Evolutionary conservation across 2,888 invertebrate genomes (phyloP).

Genomic region (Sphecodes monilicornis): DNA sequence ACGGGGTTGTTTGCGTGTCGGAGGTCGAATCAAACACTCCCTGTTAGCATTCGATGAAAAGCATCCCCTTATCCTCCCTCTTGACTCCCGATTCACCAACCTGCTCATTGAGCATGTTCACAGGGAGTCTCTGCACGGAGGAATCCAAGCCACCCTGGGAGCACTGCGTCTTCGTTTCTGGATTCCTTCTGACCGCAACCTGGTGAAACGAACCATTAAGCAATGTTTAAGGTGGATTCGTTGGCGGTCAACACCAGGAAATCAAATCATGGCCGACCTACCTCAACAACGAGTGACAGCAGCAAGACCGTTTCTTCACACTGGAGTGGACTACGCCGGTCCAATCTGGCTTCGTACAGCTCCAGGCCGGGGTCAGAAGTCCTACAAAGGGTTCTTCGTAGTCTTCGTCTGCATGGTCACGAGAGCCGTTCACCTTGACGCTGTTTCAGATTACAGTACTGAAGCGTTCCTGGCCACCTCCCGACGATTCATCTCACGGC

Average conservation of each 20-base stretch:
- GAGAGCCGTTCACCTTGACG: background rate
- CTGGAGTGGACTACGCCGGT: constrained; percentile 6
- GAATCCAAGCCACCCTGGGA: background rate
- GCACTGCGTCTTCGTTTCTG: background rate
- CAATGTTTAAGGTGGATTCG: background rate
- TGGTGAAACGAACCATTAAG: background rate
- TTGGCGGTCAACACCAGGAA: background rate
- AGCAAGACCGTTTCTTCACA: background rate
- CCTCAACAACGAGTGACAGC: background rate
- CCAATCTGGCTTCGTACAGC: background rate
- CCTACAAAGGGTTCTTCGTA: no score
- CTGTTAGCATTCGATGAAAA: no score
- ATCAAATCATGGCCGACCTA: background rate
- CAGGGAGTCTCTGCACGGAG: background rate
- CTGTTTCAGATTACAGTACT: background rate
- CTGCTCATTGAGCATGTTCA: background rate
- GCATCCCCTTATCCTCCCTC: background rate
- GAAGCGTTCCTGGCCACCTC: background rate
- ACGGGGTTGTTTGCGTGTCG: no score
- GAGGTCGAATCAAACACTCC: no score
- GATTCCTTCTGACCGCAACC: background rate
- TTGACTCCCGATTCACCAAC: background rate
- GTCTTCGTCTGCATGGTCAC: constrained; percentile 3
- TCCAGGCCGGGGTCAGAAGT: no score
- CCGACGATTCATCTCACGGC: background rate